Conservation (phyloP, 2,113 vertebrate species). For the Leucopsar rothschildi region DNA sequence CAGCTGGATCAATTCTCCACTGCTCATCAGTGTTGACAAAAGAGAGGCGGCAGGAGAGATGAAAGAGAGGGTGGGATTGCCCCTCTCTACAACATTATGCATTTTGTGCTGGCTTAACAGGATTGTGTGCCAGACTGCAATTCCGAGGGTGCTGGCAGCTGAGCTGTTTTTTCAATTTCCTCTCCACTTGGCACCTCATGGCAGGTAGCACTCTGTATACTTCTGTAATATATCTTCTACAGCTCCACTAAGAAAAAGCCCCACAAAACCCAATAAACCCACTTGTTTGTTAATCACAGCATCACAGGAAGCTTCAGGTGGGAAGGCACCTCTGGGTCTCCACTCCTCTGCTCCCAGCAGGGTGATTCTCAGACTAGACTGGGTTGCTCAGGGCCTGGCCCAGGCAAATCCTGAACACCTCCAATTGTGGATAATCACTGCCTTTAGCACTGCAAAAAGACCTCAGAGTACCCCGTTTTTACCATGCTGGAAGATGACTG, state of each 20-base stretch:
- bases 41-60: background rate
- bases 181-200: background rate
- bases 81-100: background rate
- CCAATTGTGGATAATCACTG: background rate
- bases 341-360: background rate
- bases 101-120: background rate
- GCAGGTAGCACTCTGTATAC: background rate
- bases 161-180: background rate
- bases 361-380: background rate
- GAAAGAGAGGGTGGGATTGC: background rate
- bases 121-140: background rate
- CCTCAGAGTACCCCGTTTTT: accelerated
- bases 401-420: background rate
- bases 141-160: background rate
- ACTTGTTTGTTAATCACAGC: background rate
- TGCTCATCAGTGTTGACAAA: constrained; percentile 12
- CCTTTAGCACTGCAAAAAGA: background rate
- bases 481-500: background rate
- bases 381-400: background rate
- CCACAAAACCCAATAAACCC: background rate
- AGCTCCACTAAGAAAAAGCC: background rate
- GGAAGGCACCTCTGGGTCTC: background rate
- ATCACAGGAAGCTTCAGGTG: background rate
- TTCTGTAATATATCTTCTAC: background rate
- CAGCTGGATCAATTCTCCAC: background rate